Base-by-base conservation (phyloP, 2,113 vertebrate species). In the Patagioenas fasciata region DNA sequence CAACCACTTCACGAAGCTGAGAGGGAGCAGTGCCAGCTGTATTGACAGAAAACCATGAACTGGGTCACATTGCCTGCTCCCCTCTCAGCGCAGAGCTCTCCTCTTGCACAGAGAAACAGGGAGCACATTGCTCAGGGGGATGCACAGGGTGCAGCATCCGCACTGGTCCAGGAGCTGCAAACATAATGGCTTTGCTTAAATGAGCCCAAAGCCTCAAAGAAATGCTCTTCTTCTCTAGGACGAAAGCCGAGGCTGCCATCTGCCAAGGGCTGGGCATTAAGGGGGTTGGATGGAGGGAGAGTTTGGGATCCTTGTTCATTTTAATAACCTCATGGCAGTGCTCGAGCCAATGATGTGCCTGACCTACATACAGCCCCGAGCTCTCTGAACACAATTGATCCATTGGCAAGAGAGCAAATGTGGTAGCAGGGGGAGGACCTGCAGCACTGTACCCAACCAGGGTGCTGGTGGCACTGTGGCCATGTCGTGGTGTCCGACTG, bases 361-460 rank as follows among this genome's bases (percentile, higher is more conserved):
- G 94, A 95, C 93, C 94, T 85, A 88, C 91, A 90, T 53, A 73
- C n/a, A 89, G 85, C 87, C 83, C 75, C 3, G 50, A 85, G 78
- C 71, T 48, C 71, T 19, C n/a, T 1, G 9, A 60, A 40, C 74
- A 70, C 78, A 4, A 88, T 87, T 2, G 78, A 96, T 82, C 85
- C 87, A 28, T 24, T 20, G 87, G 87, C 66, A 73, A 32, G 70
- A 21, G 10, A 34, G 66, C 7, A 26, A 51, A 15, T 0, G 7
- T 11, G 1, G 51, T 0, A 25, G 5, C 3, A 80, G 34, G 10
- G 38, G 85, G 53, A 87, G 78, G 56, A 42, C 25, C 36, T 84
- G 60, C 23, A 56, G 56, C 21, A 1, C 50, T 31, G 28, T 31
- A 29, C 12, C 65, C 64, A 4, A 9, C 29, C 44, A 14, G 17